Conservation (phyloP, 2,113 vertebrate genomes). For the Amazona vittata region DNA sequence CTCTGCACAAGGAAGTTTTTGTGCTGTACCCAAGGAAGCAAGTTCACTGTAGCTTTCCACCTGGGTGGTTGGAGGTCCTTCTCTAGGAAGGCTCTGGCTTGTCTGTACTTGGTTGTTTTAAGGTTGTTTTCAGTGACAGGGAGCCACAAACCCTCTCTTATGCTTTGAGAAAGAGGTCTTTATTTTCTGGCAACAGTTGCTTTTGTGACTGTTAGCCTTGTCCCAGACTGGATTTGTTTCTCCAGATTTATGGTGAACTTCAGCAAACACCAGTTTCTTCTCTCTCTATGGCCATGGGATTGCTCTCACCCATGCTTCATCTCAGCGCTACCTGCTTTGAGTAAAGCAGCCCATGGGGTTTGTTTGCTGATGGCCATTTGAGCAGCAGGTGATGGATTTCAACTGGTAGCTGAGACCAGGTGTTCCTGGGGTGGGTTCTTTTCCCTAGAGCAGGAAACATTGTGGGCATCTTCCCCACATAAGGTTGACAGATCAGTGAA, state of each 20-base stretch:
- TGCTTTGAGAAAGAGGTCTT: neutral
- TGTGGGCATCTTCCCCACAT: neutral
- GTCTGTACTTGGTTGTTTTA: neutral
- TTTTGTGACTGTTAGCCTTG: neutral
- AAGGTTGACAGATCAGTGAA: neutral
- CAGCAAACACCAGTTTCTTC: neutral
- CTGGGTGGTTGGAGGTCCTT: neutral
- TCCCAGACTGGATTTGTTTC: neutral
- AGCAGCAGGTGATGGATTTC: neutral
- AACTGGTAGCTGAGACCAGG: neutral
- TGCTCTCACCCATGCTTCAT: neutral
- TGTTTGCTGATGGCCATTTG: neutral
- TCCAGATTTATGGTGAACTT: neutral
- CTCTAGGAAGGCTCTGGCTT: neutral
- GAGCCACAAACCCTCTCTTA: neutral
- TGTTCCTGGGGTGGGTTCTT: neutral
- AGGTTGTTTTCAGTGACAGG: neutral
- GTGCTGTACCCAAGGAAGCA: neutral
- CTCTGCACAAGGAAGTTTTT: neutral
- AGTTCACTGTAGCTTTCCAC: neutral
- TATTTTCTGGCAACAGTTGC: neutral
- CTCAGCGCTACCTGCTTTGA: neutral
- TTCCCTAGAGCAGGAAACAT: neutral
- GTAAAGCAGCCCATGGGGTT: neutral
- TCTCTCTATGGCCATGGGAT: neutral